Percentiles rank a stretch among this genome's conserved stretches.
Conservation (phyloP, 2,113 vertebrate genomes). For the Seriola aureovittata region DNA sequence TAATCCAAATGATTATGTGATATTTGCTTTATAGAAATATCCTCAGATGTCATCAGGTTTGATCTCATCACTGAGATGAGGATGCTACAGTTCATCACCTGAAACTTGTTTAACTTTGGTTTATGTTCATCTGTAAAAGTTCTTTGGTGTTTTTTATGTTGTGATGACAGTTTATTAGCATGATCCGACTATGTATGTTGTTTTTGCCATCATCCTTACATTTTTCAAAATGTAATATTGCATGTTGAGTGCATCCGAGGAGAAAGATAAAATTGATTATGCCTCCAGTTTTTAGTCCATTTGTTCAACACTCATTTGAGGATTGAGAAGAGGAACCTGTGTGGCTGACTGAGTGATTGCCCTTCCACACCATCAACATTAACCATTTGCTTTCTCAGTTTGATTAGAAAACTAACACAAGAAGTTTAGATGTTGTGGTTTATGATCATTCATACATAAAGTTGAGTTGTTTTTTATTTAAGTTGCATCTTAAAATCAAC, state of each 20-base stretch:
- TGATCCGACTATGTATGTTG: conserved; percentile 44
- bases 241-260: conserved; percentile 57
- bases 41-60: conserved; percentile 18
- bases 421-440: conserved; percentile 8
- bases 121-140: conserved; percentile 13
- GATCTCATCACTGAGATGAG: conserved; percentile 11
- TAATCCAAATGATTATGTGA: conserved; percentile 20
- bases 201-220: conserved; percentile 36
- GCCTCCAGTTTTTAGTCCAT: conserved; percentile 3
- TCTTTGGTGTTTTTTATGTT: conserved; percentile 33
- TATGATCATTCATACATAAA: conserved; percentile 1
- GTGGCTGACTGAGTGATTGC: not conserved
- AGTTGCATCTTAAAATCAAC: conserved; percentile 46
- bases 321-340: not conserved
- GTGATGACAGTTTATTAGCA: conserved; percentile 51
- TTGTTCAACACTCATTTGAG: conserved; percentile 12
- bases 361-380: not conserved
- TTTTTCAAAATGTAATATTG: conserved; percentile 48
- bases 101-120: conserved; percentile 29
- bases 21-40: conserved; percentile 21
- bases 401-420: not conserved
- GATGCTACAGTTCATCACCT: conserved; percentile 8
- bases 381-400: conserved; percentile 15
- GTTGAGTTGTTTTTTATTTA: not conserved
- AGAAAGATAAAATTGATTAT: conserved; percentile 1